Evolutionary conservation across 2,113 vertebrate genomes (phyloP).

Genomic region (Seriola rivoliana): DNA sequence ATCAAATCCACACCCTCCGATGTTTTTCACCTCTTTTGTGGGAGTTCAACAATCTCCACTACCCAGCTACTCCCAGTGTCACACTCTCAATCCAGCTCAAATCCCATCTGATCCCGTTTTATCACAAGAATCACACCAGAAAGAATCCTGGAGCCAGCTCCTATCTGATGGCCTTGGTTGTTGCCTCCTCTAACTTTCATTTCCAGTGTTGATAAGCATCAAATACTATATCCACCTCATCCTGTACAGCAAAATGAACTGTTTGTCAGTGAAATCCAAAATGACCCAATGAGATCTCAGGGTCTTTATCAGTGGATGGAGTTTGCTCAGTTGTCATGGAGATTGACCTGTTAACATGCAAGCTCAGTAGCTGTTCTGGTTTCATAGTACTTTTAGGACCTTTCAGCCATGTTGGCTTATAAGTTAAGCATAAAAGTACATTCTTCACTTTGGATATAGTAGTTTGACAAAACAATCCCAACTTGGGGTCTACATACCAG

Average conservation of each 20-base stretch:
- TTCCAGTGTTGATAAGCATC: slow-evolving; percentile 37
- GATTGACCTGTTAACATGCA: background rate
- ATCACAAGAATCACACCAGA: slow-evolving; percentile 49
- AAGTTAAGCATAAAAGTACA: background rate
- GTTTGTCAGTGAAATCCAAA: background rate
- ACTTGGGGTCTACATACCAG: background rate
- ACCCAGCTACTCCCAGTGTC: slow-evolving; percentile 30
- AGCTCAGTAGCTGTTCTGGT: background rate
- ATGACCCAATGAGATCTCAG: background rate
- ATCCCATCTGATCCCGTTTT: slow-evolving; percentile 45
- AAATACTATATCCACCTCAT: slow-evolving; percentile 25
- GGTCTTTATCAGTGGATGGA: background rate
- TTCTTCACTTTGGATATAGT: background rate
- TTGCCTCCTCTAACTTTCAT: slow-evolving; percentile 17
- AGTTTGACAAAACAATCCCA: background rate
- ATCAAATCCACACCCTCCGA: slow-evolving; percentile 12
- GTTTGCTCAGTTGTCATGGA: background rate
- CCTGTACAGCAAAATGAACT: background rate
- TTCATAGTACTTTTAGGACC: background rate
- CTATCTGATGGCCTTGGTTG: slow-evolving; percentile 34
- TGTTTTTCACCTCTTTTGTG: slow-evolving; percentile 21
- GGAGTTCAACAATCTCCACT: slow-evolving; percentile 32
- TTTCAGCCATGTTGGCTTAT: background rate
- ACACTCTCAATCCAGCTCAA: slow-evolving; percentile 18
- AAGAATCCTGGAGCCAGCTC: slow-evolving; percentile 37